Percentiles rank a stretch among this genome's conserved stretches.
phyloP scores from a whole-genome alignment of 2,113 vertebrate species.

The Catharus fuscescens region DNA sequence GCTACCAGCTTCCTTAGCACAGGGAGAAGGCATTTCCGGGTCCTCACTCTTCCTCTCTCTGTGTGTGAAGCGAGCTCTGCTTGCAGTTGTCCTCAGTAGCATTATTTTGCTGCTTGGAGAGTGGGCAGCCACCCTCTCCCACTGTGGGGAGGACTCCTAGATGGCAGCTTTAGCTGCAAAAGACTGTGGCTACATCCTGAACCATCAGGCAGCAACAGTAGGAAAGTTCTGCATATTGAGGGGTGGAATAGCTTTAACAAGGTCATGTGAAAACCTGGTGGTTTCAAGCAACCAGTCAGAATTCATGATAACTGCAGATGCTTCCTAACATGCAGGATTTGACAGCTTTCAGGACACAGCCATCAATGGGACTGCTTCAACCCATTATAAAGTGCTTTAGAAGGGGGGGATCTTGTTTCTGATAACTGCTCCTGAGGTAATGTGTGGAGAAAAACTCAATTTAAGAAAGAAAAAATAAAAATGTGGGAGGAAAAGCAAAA shows the following conservation, averaged over 20 bases:
- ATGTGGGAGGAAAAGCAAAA: background rate
- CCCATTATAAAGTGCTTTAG: background rate
- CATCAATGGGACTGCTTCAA: background rate
- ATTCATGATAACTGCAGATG: background rate
- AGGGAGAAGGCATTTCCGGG: background rate
- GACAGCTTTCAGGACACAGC: background rate
- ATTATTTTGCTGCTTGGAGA: background rate
- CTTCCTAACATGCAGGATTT: background rate
- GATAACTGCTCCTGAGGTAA: background rate
- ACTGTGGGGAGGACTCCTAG: background rate
- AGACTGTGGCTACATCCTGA: too few relatives aligned
- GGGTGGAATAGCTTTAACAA: background rate
- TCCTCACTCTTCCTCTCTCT: background rate
- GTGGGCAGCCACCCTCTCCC: background rate
- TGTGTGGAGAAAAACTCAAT: background rate
- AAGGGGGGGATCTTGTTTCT: background rate
- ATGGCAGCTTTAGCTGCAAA: background rate
- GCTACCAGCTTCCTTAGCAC: background rate
- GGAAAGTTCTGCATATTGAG: background rate
- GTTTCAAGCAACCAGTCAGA: background rate
- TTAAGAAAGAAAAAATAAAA: background rate
- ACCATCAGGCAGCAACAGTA: background rate
- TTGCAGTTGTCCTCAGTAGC: fast-evolving
- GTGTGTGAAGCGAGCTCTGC: background rate
- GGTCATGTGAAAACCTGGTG: background rate